Conservation (phyloP, 2,797 vertebrate genomes). For the Sus cebifrons region DNA sequence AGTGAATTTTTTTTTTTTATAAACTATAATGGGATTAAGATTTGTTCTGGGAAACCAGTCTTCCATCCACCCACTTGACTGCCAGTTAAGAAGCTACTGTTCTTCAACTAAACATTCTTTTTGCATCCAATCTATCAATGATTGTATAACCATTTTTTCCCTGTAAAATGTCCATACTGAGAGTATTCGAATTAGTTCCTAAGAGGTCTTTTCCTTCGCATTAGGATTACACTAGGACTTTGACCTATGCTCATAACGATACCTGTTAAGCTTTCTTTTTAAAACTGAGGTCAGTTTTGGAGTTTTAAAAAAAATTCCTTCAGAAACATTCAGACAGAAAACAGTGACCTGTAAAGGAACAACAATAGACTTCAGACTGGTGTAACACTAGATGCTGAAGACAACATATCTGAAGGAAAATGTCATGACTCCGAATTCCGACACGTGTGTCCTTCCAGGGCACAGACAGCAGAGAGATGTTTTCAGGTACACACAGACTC, state of each 20-base stretch:
- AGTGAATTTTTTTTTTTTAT: conserved; percentile 53
- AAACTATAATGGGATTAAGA: conserved; percentile 62
- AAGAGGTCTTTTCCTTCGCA: background rate
- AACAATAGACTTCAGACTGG: background rate
- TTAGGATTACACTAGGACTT: conserved; percentile 5
- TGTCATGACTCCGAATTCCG: background rate
- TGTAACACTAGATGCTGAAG: background rate
- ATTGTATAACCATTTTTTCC: conserved; percentile 60
- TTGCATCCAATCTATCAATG: conserved; percentile 10
- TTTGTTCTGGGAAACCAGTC: conserved; percentile 61
- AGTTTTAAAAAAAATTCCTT: conserved; percentile 61
- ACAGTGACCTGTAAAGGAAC: background rate
- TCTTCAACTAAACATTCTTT: conserved; percentile 72
- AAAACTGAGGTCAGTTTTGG: background rate
- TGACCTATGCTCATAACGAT: background rate
- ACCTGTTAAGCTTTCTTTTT: conserved; percentile 3
- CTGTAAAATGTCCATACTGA: background rate
- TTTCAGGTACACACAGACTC: background rate
- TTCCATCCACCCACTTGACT: conserved; percentile 61
- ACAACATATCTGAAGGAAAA: background rate
- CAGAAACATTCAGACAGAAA: background rate
- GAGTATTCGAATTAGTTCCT: conserved; percentile 12
- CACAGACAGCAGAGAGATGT: conserved; percentile 17
- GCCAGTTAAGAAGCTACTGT: conserved; percentile 76
- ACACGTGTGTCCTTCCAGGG: background rate